Conservation (phyloP, 2,113 vertebrate species). For the Peromyscus californicus region DNA sequence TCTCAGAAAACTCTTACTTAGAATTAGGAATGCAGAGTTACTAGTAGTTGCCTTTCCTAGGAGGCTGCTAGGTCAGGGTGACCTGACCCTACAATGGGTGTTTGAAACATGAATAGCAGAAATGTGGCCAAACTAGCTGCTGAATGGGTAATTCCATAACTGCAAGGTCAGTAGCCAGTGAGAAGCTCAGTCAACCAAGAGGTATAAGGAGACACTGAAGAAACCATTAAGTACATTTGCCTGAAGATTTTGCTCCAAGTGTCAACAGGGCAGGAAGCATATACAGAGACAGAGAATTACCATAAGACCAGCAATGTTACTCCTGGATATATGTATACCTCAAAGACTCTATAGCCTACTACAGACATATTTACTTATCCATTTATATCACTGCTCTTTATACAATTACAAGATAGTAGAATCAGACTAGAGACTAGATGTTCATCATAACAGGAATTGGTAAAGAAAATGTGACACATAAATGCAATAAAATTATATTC, state of each 20-base stretch:
- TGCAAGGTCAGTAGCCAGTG: not conserved
- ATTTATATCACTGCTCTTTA: not conserved
- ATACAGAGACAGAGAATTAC: not conserved
- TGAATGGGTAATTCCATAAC: not conserved
- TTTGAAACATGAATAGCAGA: not conserved
- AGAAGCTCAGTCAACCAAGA: not conserved
- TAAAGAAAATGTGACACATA: not conserved
- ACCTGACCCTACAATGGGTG: not conserved
- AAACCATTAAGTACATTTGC: not conserved
- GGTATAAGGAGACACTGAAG: not conserved
- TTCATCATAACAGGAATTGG: not conserved
- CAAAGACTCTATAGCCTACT: not conserved
- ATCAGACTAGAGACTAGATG: not conserved
- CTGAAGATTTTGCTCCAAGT: not conserved
- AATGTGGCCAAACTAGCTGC: not conserved
- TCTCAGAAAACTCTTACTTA: not conserved
- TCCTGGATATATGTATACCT: not conserved
- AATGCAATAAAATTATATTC: not conserved
- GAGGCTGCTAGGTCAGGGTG: not conserved
- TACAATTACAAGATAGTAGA: not conserved
- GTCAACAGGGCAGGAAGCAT: not conserved
- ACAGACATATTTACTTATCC: not conserved
- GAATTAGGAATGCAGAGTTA: not conserved
- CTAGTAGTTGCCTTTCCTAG: not conserved
- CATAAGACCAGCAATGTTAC: rapidly evolving